Base-by-base conservation (phyloP, 2,113 vertebrate genomes). In the Pitta sordida region DNA sequence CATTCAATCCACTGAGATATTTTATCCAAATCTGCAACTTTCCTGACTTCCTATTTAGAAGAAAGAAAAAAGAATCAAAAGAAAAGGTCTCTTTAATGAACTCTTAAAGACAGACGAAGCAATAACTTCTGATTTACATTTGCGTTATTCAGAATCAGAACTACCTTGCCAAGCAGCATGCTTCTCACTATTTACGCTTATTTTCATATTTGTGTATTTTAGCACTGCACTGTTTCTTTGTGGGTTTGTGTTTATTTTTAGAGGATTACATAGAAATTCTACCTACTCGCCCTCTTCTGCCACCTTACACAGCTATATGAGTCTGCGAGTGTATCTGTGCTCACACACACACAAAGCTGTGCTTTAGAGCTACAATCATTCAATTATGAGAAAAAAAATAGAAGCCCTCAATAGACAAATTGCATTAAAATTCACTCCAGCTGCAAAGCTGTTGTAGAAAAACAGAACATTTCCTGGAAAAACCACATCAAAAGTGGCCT, bases 391-490 rank as follows among this genome's bases (percentile, higher is more conserved):
- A 59, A 86, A 84, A 90, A 43, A 95, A 81, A 36, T 13, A 75
- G 36, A 92, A 92, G 32, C 19, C 60, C 59, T 41, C 24, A 83
- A 59, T 2, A 90, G 55, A 74, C 10, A 93, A 96, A 94, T 10
- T 59, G n/a, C 75, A 90, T 80, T 94, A 67, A 94, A 90, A 94
- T 95, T 90, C 90, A 77, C 48, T 59, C 41, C 44, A 86, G 69
- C 82, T 80, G 69, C 67, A 90, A 92, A 65, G 36, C 30, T 70
- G 30, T 34, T 65, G 81, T 73, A 86, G 91, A 83, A 95, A 96
- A 94, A 84, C 43, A 91, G 68, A 91, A 90, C 60, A 52, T 81
- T 86, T 91, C 64, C 52, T 91, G 64, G 55, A 73, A 92, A 90
- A 95, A 86, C 7, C 52, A 82, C 75, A 92, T 77, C 59, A 88